phyloP scores from a whole-genome alignment of 35 echinoderm and acorn worm species.

The Lytechinus variegatus region DNA sequence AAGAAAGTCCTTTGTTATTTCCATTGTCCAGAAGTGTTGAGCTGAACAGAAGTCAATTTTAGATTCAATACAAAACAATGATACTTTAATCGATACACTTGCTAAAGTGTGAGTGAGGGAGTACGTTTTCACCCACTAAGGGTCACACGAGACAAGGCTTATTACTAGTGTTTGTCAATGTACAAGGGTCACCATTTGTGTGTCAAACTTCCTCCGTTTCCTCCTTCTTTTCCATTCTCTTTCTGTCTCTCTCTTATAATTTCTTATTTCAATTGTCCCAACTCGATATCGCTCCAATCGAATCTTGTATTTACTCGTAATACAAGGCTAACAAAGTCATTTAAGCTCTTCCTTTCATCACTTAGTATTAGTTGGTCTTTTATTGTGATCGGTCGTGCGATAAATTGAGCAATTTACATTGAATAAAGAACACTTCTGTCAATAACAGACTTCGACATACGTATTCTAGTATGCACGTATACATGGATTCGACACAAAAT shows the following conservation, averaged over 20 bases:
- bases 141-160: not conserved
- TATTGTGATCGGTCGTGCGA: conserved; percentile 39
- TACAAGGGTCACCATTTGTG: conserved; percentile 31
- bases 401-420: conserved; percentile 50
- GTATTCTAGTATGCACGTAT: not conserved
- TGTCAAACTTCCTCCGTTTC: not conserved
- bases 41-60: conserved; percentile 46
- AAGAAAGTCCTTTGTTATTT: not conserved
- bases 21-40: conserved; percentile 35
- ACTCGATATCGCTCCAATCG: not conserved
- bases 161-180: conserved; percentile 17
- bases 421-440: conserved; percentile 49
- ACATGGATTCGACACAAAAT: not conserved
- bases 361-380: not conserved
- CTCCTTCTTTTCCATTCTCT: not conserved
- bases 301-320: conserved; percentile 17
- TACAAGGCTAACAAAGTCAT: conserved; percentile 10
- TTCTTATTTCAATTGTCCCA: conserved; percentile 12
- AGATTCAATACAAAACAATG: conserved; percentile 47
- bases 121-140: not conserved
- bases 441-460: conserved; percentile 15
- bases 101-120: not conserved
- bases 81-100: conserved; percentile 41
- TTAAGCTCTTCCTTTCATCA: conserved; percentile 27
- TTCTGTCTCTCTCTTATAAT: not conserved